Conservation (phyloP, 37 sponge, comb jelly and placozoan species). For the Haliclona indistincta region DNA sequence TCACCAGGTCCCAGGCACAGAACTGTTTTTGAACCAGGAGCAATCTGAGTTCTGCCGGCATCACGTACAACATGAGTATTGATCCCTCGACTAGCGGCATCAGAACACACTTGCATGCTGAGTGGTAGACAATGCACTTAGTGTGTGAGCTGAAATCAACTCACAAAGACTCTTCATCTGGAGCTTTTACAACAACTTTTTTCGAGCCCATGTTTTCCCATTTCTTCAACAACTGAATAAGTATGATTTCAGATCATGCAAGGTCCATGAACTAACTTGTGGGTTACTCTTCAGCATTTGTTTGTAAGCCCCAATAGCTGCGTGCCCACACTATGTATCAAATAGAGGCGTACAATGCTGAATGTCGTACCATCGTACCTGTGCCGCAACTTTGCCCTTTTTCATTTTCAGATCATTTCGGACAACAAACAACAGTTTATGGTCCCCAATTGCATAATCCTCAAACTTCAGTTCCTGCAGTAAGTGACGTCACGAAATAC, state of each 20-base stretch:
- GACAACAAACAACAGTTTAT: slow-evolving; percentile 96
- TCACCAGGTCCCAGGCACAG: slow-evolving; percentile 92
- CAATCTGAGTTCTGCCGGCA: slow-evolving; percentile 98
- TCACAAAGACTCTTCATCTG: slow-evolving; percentile 75
- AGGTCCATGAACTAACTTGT: slow-evolving; percentile 25
- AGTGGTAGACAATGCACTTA: background rate
- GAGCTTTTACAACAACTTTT: slow-evolving; percentile 89
- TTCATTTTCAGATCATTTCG: slow-evolving; percentile 97
- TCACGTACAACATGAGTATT: slow-evolving; percentile 84
- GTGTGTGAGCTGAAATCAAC: background rate
- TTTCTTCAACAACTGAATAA: slow-evolving; percentile 41
- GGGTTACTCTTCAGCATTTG: slow-evolving; percentile 27
- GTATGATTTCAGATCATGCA: background rate
- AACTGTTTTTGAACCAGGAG: slow-evolving; percentile 94
- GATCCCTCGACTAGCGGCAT: slow-evolving; percentile 53
- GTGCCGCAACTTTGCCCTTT: slow-evolving; percentile 95
- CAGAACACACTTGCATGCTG: slow-evolving; percentile 26
- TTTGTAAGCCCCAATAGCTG: slow-evolving; percentile 72
- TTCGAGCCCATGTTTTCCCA: slow-evolving; percentile 85
- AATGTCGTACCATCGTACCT: slow-evolving; percentile 28
- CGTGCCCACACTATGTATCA: slow-evolving; percentile 74
- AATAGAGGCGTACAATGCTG: background rate
- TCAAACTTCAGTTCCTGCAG: background rate
- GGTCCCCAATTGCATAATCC: slow-evolving; percentile 45
- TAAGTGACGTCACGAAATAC: background rate